Evolutionary conservation across 1,140 invertebrate genomes (phyloP).

Genomic region (Andrena cerasifolii): DNA sequence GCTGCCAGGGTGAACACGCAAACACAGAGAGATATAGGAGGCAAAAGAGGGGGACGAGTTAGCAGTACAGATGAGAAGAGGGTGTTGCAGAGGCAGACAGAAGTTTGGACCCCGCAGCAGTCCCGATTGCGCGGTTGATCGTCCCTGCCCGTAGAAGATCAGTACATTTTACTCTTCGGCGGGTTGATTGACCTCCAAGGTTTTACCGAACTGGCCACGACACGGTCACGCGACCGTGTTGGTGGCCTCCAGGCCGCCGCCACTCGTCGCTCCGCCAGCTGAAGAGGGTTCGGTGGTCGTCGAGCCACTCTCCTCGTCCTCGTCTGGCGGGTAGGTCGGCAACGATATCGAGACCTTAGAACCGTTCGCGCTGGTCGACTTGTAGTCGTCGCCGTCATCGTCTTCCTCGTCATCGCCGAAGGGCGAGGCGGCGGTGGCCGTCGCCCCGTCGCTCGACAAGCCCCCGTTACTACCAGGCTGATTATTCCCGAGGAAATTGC

Average conservation of each 20-base stretch:
- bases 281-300: slow-evolving; percentile 7
- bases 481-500: slow-evolving; percentile 82
- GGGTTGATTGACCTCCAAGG: slow-evolving; percentile 51
- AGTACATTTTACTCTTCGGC: background rate
- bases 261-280: background rate
- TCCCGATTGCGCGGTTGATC: slow-evolving; percentile 70
- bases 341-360: slow-evolving; percentile 78
- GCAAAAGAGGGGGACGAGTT: slow-evolving; percentile 7
- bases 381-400: slow-evolving; percentile 42
- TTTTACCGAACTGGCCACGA: slow-evolving; percentile 52
- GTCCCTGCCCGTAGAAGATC: slow-evolving; percentile 11
- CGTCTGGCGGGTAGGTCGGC: slow-evolving; percentile 83
- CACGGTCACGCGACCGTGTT: slow-evolving; percentile 43
- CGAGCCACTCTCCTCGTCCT: slow-evolving; percentile 72
- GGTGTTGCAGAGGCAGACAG: slow-evolving; percentile 24
- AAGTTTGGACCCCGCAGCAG: slow-evolving; percentile 63
- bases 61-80: slow-evolving; percentile 33
- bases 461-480: slow-evolving; percentile 71
- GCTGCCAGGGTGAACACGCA: background rate
- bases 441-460: slow-evolving; percentile 62
- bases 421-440: slow-evolving; percentile 74
- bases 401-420: slow-evolving; percentile 73
- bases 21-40: background rate
- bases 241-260: background rate
- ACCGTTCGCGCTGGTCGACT: slow-evolving; percentile 30